phyloP scores from a whole-genome alignment of 2,888 invertebrate species.

The Diarsia rubi region DNA sequence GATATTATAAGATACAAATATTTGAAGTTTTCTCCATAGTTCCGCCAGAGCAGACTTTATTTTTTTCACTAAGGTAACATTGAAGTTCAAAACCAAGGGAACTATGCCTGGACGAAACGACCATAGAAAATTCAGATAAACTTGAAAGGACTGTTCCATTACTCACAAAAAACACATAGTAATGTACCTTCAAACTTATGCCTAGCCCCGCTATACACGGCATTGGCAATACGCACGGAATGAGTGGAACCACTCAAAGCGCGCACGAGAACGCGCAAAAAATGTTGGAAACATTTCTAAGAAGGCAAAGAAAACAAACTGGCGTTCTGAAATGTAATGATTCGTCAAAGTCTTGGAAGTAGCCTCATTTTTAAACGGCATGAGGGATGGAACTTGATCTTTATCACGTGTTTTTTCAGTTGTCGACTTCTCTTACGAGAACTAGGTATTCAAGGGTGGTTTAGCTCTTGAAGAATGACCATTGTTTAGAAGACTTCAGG shows the following conservation, averaged over 20 bases:
- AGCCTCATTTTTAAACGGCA: not conserved
- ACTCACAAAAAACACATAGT: conserved; percentile 11
- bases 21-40: not conserved
- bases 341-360: conserved; percentile 17
- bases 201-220: not conserved
- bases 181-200: conserved; percentile 1
- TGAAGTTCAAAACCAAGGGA: not conserved
- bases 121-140: not conserved
- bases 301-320: conserved; percentile 22
- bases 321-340: conserved; percentile 43
- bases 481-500: not conserved
- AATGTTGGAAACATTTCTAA: conserved; percentile 44
- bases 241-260: conserved; percentile 3
- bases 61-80: too few relatives aligned
- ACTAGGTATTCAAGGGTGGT: not conserved
- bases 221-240: conserved; percentile 1
- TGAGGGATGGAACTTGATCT: not conserved
- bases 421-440: not conserved
- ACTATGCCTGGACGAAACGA: not conserved
- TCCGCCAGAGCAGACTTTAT: not conserved
- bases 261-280: conserved; percentile 32
- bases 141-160: conserved; percentile 13
- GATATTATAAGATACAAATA: not conserved
- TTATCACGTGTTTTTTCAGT: not conserved
- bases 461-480: not conserved